Evolutionary conservation across 2,888 invertebrate species (phyloP).

Genomic region (Vesta saturnalis): DNA sequence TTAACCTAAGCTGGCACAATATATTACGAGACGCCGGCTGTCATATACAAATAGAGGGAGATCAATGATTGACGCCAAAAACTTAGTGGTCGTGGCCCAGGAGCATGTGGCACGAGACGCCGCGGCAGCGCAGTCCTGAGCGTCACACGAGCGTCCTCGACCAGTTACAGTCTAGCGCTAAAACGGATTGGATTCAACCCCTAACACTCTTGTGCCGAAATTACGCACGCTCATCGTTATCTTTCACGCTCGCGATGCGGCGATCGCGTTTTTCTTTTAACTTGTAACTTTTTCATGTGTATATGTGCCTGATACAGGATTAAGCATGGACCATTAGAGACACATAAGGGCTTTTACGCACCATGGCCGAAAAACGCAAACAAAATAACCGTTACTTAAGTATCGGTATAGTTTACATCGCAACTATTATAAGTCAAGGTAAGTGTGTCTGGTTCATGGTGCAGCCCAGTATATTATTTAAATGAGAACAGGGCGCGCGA

Average conservation of each 20-base stretch:
- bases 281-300: conserved; percentile 25
- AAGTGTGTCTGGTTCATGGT: conserved; percentile 44
- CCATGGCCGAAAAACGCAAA: conserved; percentile 52
- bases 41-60: conserved; percentile 56
- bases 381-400: conserved; percentile 62
- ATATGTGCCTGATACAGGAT: conserved; percentile 30
- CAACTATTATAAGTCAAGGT: conserved; percentile 72
- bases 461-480: conserved; percentile 52
- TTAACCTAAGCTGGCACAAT: conserved; percentile 44
- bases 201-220: conserved; percentile 24
- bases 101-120: conserved; percentile 53
- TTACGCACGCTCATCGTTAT: conserved; percentile 34
- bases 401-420: conserved; percentile 69
- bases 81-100: conserved; percentile 48
- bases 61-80: conserved; percentile 56
- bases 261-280: conserved; percentile 26
- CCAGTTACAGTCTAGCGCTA: conserved; percentile 57
- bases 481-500: conserved; percentile 53
- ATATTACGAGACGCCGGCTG: conserved; percentile 49
- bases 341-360: conserved; percentile 19
- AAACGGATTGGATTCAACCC: conserved; percentile 44
- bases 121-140: conserved; percentile 55
- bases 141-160: conserved; percentile 50
- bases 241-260: conserved; percentile 43
- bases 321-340: conserved; percentile 32